These are phyloP conservation scores for Drosophila fulvimacula DNA, from an alignment of 2,888 invertebrate genomes.

Conservation along the genomic window DNA sequence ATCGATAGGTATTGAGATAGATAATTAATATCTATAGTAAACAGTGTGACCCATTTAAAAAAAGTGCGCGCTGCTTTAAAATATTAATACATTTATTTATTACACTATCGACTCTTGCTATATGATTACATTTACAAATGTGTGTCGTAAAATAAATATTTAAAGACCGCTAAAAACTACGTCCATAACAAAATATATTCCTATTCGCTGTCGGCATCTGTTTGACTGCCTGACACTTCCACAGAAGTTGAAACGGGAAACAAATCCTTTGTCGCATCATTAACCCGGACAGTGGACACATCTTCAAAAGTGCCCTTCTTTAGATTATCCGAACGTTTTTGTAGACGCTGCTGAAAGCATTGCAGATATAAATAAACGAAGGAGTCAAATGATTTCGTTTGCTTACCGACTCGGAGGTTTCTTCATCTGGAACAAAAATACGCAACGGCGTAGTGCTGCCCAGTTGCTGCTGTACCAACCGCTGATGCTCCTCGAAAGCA, in stretches of 20 bases:
- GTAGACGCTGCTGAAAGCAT: constrained; percentile 71
- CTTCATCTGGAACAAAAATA: constrained; percentile 86
- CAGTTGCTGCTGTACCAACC: constrained; percentile 81
- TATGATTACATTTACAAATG: constrained; percentile 65
- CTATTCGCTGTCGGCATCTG: constrained; percentile 56
- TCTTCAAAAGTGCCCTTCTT: constrained; percentile 74
- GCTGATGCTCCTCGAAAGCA: constrained; percentile 82
- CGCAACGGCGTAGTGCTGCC: constrained; percentile 84
- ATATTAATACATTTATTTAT: constrained; percentile 64
- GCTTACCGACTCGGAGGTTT: constrained; percentile 71
- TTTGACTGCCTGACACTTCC: constrained; percentile 77
- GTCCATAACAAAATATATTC: constrained; percentile 46
- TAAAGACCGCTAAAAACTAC: constrained; percentile 43
- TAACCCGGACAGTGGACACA: constrained; percentile 32
- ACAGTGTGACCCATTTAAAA: not conserved
- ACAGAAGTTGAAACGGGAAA: constrained; percentile 81
- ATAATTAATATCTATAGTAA: no score
- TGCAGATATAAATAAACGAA: not conserved
- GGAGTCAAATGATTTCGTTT: not conserved
- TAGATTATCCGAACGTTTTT: constrained; percentile 77
- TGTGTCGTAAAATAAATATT: constrained; percentile 61
- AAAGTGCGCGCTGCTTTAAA: not conserved
- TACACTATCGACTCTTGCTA: constrained; percentile 71
- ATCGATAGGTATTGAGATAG: not conserved
- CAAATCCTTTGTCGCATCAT: constrained; percentile 62